Conservation (phyloP, 2,113 vertebrate species). For the Ciconia stormi region DNA sequence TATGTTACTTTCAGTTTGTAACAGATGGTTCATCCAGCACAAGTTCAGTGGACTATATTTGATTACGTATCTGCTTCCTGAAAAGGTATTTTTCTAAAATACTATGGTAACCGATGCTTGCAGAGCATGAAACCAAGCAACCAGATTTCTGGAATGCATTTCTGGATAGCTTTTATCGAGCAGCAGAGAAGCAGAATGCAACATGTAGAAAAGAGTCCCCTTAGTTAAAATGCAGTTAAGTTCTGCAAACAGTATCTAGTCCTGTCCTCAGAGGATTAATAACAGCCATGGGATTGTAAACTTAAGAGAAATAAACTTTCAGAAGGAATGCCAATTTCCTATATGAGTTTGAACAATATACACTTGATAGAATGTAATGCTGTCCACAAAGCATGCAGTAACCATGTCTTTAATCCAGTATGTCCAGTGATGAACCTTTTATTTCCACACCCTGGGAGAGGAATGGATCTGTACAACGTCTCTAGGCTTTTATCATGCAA, state of each 20-base stretch:
- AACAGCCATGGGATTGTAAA: background rate
- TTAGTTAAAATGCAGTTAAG: background rate
- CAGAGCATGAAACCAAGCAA: conserved; percentile 39
- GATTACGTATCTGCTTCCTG: background rate
- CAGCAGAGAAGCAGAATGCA: background rate
- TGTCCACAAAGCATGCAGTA: background rate
- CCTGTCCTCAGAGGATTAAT: background rate
- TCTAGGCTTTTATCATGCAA: background rate
- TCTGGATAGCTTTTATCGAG: conserved; percentile 3
- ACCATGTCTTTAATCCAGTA: background rate
- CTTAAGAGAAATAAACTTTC: background rate
- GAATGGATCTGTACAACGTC: background rate
- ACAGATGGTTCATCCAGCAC: conserved; percentile 5
- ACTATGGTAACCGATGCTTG: background rate
- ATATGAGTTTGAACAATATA: background rate
- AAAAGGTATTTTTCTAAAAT: conserved; percentile 48
- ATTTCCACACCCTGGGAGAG: background rate
- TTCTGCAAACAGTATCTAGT: background rate
- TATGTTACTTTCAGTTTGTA: background rate
- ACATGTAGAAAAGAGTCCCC: background rate
- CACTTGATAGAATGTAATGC: background rate
- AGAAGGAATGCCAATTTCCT: background rate
- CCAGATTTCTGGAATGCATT: conserved; percentile 15
- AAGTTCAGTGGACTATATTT: background rate
- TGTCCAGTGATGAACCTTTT: background rate